Conservation (phyloP, 2,113 vertebrate species). For the Heloderma charlesbogerti region DNA sequence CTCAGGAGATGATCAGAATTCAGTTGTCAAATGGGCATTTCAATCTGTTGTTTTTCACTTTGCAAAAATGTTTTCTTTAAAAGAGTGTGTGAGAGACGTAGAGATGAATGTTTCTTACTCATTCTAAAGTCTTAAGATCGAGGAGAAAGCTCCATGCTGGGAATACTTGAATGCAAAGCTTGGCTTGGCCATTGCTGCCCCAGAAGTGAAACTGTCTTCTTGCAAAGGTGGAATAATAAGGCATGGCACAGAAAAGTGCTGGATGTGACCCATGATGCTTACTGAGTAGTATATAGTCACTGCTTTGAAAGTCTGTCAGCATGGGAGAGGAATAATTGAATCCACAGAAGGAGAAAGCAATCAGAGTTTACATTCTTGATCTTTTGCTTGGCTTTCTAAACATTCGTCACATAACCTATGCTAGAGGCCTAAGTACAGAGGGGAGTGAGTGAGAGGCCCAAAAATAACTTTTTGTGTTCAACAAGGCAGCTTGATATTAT, state of each 20-base stretch:
- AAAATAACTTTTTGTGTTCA: not conserved
- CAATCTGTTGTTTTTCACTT: not conserved
- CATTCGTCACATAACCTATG: not conserved
- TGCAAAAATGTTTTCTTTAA: not conserved
- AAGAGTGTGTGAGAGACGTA: not conserved
- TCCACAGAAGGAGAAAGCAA: not conserved
- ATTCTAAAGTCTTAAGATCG: not conserved
- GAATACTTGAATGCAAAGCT: not conserved
- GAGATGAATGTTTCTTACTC: not conserved
- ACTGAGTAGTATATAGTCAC: not conserved
- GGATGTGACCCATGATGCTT: not conserved
- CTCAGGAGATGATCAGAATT: not conserved
- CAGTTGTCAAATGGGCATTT: not conserved
- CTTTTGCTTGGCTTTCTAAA: constrained; percentile 3
- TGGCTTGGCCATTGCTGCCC: not conserved
- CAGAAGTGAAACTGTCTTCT: not conserved
- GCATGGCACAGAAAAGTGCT: not conserved
- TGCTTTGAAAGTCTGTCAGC: not conserved
- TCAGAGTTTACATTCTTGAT: not conserved
- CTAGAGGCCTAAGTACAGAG: not conserved
- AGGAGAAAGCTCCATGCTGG: not conserved
- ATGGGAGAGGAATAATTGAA: not conserved
- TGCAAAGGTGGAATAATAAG: not conserved
- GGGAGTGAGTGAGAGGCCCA: not conserved
- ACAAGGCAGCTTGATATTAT: not conserved